Conservation (phyloP, 1,140 invertebrate genomes). For the Macrobrachium rosenbergii region DNA sequence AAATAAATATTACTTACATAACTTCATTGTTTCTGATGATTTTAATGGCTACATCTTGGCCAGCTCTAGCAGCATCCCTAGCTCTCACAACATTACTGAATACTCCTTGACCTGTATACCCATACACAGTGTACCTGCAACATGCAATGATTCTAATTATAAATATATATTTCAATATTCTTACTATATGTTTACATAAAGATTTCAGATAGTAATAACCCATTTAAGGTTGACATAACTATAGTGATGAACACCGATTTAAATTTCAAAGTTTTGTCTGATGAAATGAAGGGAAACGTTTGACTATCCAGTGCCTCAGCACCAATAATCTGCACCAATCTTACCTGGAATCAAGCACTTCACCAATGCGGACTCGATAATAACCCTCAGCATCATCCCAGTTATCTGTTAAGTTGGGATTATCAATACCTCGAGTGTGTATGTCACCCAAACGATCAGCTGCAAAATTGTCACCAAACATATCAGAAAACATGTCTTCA, state of each 20-base stretch:
- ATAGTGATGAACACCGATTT: too few species aligned
- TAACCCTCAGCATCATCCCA: slow-evolving; percentile 99
- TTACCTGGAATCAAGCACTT: slow-evolving; percentile 77
- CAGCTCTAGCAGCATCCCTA: slow-evolving; percentile 74
- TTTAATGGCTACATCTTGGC: slow-evolving; percentile 97
- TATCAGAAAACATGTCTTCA: slow-evolving; percentile 64
- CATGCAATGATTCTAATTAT: slow-evolving; percentile 12
- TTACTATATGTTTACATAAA: too few species aligned
- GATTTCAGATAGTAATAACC: neutral
- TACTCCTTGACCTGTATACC: slow-evolving; percentile 98
- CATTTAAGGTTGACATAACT: neutral
- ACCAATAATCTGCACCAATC: neutral
- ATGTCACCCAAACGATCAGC: slow-evolving; percentile 61
- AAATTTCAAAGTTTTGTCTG: slow-evolving; percentile 28
- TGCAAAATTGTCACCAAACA: slow-evolving; percentile 66
- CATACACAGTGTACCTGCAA: slow-evolving; percentile 89
- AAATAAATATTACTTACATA: slow-evolving; percentile 84
- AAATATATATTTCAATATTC: slow-evolving; percentile 3
- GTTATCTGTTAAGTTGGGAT: slow-evolving; percentile 95
- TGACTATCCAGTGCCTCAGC: neutral
- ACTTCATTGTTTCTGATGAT: slow-evolving; percentile 99
- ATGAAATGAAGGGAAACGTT: slow-evolving; percentile 25
- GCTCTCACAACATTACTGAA: slow-evolving; percentile 98
- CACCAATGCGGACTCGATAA: slow-evolving; percentile 95
- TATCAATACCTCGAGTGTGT: slow-evolving; percentile 75